Percentiles rank a stretch among this genome's conserved stretches.
These are phyloP conservation scores for Ephestia elutella DNA, from an alignment of 1,140 invertebrate genomes.

Conservation along the genomic window DNA sequence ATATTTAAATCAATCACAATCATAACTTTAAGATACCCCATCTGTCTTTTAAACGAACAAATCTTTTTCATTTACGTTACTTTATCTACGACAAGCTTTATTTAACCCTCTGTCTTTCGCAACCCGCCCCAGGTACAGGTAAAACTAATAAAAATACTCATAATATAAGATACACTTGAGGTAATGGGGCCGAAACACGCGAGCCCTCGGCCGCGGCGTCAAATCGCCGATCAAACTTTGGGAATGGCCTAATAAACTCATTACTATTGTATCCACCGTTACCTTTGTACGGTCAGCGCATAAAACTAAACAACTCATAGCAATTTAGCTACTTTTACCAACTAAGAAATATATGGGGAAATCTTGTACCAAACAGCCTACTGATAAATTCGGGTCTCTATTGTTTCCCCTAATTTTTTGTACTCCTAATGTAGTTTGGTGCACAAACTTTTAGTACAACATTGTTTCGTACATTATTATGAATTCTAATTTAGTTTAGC, in stretches of 20 bases:
- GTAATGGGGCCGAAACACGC: not conserved
- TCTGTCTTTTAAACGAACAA: not conserved
- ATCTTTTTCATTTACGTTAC: not conserved
- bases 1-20: no score
- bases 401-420: no score
- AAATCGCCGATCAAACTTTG: slow-evolving; percentile 3
- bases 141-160: slow-evolving; percentile 5
- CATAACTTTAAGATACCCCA: no score
- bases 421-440: no score
- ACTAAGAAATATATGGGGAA: not conserved
- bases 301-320: no score
- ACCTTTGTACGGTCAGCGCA: not conserved
- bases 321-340: not conserved
- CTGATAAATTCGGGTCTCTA: no score
- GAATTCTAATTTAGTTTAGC: no score
- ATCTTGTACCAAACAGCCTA: no score
- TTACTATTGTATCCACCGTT: not conserved
- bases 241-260: slow-evolving; percentile 4
- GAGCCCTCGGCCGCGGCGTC: slow-evolving; percentile 1
- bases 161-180: slow-evolving; percentile 2
- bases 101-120: not conserved
- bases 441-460: no score
- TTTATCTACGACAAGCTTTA: not conserved
- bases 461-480: no score
- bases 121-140: not conserved